Evolutionary conservation across 35 echinoderm and acorn worm species (phyloP).

Genomic region (Ptychodera flava): DNA sequence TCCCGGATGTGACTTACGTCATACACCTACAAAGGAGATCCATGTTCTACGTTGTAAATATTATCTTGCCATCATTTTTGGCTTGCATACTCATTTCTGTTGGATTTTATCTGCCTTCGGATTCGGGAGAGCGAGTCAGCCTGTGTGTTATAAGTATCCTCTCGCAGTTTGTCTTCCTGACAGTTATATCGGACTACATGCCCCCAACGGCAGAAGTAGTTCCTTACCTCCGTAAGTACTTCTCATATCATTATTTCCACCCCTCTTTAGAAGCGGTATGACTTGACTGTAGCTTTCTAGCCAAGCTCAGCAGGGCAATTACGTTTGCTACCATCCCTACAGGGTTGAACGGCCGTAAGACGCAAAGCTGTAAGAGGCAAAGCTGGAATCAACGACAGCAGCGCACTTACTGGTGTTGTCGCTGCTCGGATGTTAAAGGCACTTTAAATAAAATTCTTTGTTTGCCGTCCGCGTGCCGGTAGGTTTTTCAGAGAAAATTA

Average conservation of each 20-base stretch:
- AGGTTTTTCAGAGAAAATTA: no score
- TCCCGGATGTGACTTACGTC: slow-evolving; percentile 72
- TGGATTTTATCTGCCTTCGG: slow-evolving; percentile 84
- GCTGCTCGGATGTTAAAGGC: no score
- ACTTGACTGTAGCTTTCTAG: no score
- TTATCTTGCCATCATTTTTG: slow-evolving; percentile 82
- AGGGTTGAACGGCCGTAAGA: no score
- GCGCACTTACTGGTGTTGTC: no score
- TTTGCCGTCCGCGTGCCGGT: no score
- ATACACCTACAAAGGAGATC: slow-evolving; percentile 84
- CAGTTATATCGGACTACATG: slow-evolving; percentile 89
- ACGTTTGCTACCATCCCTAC: no score
- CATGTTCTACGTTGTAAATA: slow-evolving; percentile 89
- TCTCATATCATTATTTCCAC: slow-evolving; percentile 3
- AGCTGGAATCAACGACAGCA: no score
- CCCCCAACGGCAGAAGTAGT: slow-evolving; percentile 75
- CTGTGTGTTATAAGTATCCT: slow-evolving; percentile 89
- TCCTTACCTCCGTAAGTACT: slow-evolving; percentile 76
- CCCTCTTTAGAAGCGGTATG: no score
- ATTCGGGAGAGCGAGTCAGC: slow-evolving; percentile 81
- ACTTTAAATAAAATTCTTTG: no score
- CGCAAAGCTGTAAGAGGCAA: no score
- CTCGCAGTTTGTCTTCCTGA: slow-evolving; percentile 86
- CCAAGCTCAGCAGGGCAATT: no score
- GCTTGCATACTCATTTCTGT: slow-evolving; percentile 80